Evolutionary conservation across 2,888 invertebrate genomes (phyloP), one percentile per base, ranked within the genome.

Genomic region (Cephalotes varians): DNA sequence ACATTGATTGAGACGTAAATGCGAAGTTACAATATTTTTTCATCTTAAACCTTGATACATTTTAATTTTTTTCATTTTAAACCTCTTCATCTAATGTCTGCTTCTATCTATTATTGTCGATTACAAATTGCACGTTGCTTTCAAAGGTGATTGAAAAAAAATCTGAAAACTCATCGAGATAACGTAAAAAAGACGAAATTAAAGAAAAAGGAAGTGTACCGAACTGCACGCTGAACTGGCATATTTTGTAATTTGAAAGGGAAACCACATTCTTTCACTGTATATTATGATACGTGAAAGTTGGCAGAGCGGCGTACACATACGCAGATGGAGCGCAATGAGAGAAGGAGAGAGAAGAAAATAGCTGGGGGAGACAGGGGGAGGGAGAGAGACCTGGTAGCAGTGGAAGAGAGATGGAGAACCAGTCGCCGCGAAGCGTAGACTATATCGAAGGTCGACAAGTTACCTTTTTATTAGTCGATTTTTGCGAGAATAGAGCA

Each of bases 211-310:
- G 92, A 92, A 91, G 91, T 91, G 86, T 87, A 81, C 82, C 74
- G 82, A 79, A 86, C 73, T 60, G 72, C 56, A 74, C 82, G 76
- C 86, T 86, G 86, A 85, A n/a, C n/a, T 76, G 82, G 90, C 88
- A 91, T 92, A 94, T 94, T 94, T 94, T 94, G 94, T 94, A 94
- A 94, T 94, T 94, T 94, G 93, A 94, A 94, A 94, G 94, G 94
- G 93, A 94, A 94, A 94, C 94, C 93, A 93, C 94, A 94, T 94
- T 94, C 94, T 94, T 94, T 92, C 91, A 93, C 93, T 92, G 92
- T 92, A 92, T 93, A 93, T 94, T 94, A 94, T 94, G 93, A 94
- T 94, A 94, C 94, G 94, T 93, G 94, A 94, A 94, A 94, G 94
- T 94, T 93, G 92, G 92, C 92, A 91, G 64, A 65, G 91, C 89